These are phyloP conservation scores for Iselma pallidipennis DNA, from an alignment of 2,888 invertebrate species.

Conservation along the genomic window DNA sequence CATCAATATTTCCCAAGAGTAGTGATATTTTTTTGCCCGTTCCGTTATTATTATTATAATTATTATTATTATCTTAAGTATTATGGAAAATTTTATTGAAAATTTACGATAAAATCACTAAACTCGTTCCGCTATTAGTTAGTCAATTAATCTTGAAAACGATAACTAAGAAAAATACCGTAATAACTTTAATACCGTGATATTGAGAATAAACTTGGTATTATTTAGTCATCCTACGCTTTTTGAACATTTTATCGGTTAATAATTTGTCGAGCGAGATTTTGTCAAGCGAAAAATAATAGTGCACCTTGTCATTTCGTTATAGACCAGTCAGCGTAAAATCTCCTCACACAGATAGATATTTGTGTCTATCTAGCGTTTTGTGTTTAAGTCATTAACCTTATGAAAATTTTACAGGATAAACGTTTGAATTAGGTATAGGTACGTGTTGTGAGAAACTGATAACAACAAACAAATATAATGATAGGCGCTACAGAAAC, in stretches of 20 bases:
- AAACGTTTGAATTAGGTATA: too few species aligned
- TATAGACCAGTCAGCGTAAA: constrained; percentile 48
- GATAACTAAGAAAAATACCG: constrained; percentile 3
- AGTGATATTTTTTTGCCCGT: too few species aligned
- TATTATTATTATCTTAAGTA: not conserved
- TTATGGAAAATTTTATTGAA: not conserved
- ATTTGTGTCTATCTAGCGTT: not conserved
- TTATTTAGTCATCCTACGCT: constrained; percentile 27
- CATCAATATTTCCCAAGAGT: not conserved
- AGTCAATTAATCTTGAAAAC: not conserved
- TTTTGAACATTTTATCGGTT: constrained; percentile 26
- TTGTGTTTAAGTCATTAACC: not conserved
- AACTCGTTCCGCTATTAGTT: not conserved
- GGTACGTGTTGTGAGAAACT: too few species aligned
- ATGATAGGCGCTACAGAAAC: too few species aligned
- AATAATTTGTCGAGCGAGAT: constrained; percentile 17
- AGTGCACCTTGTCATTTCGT: constrained; percentile 35
- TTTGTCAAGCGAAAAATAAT: constrained; percentile 34
- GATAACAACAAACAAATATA: too few species aligned
- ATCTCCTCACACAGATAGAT: too few species aligned
- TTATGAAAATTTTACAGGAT: too few species aligned
- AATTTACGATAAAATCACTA: not conserved
- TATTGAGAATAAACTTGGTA: constrained; percentile 15
- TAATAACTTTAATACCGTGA: constrained; percentile 16
- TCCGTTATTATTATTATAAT: not conserved